These are phyloP conservation scores for mouse (Mus musculus) DNA, from an alignment of 2,113 vertebrate genomes.

Conservation along the genomic window GRCm39 chr10:39194501-39195000, in stretches of 20 bases:
- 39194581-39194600: neutral
- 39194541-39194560: neutral
- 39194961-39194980: neutral
- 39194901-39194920: neutral
- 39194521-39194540: neutral
- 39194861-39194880: too few relatives aligned
- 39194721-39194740: neutral
- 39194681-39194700: neutral
- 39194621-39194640: neutral
- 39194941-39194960: neutral
- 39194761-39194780: too few relatives aligned
- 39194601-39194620: neutral
- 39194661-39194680: neutral
- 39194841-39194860: neutral
- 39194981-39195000: neutral
- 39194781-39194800: neutral
- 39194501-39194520: neutral
- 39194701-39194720: neutral
- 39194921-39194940: neutral
- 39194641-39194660: neutral
- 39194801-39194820: too few relatives aligned
- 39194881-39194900: neutral
- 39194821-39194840: neutral
- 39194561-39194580: neutral
- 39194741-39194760: neutral